A percentile compares a stretch with the other conserved stretches of the same genome.
phyloP scores from a whole-genome alignment of 2,113 vertebrate species.

The Lates calcarifer region DNA sequence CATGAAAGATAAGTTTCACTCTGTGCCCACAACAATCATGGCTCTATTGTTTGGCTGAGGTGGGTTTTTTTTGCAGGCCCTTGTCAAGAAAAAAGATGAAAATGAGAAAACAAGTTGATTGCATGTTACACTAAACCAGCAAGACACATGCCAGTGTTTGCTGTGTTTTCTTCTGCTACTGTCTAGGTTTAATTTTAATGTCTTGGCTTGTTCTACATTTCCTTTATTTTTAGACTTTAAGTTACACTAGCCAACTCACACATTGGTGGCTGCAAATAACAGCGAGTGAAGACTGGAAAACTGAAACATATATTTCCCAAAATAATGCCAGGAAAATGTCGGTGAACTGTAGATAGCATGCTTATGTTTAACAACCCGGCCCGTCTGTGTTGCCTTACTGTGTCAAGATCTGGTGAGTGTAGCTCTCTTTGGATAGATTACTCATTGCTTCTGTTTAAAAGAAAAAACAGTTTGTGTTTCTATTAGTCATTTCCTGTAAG shows the following conservation, averaged over 20 bases:
- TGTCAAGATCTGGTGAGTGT: conserved; percentile 24
- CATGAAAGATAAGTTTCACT: conserved; percentile 72
- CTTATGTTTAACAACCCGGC: conserved; percentile 37
- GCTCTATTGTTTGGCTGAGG: conserved; percentile 63
- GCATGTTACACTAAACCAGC: conserved; percentile 67
- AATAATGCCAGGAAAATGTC: conserved; percentile 66
- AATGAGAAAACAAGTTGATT: conserved; percentile 69
- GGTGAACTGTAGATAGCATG: conserved; percentile 43
- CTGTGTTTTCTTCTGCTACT: conserved; percentile 57
- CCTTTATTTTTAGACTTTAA: conserved; percentile 52
- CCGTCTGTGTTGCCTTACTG: conserved; percentile 18
- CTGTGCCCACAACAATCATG: conserved; percentile 66
- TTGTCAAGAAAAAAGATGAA: conserved; percentile 53
- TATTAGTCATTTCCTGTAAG: conserved; percentile 11
- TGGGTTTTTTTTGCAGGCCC: conserved; percentile 61
- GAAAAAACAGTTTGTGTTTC: conserved; percentile 7
- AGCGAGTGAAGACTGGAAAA: conserved; percentile 53
- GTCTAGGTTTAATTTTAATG: conserved; percentile 59
- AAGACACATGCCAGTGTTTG: conserved; percentile 49
- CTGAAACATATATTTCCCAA: conserved; percentile 47
- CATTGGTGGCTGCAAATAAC: conserved; percentile 47
- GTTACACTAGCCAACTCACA: conserved; percentile 35
- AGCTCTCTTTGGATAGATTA: conserved; percentile 12
- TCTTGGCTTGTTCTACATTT: conserved; percentile 64
- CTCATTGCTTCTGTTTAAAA: not conserved